These are phyloP conservation scores for Lepidostoma basale DNA, from an alignment of 1,140 invertebrate species.

Conservation along the genomic window DNA sequence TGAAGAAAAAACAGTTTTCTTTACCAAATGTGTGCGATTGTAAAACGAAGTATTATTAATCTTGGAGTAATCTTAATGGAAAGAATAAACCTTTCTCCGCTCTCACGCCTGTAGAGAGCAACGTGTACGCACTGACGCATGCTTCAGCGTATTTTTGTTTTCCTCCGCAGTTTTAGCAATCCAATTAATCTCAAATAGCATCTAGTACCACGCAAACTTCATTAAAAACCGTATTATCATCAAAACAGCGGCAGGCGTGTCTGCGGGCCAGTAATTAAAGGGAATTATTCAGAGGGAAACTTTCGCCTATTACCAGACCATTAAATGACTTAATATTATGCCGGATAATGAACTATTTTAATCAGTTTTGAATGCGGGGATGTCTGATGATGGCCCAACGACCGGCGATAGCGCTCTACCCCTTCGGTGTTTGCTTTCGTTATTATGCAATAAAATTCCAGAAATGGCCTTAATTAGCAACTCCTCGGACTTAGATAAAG, in stretches of 20 bases:
- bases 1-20: too few relatives aligned
- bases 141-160: too few relatives aligned
- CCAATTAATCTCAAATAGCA: slow-evolving; percentile 17
- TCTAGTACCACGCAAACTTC: slow-evolving; percentile 5
- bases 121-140: too few relatives aligned
- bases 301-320: slow-evolving; percentile 17
- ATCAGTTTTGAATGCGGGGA: slow-evolving; percentile 22
- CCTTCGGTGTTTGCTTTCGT: slow-evolving; percentile 43
- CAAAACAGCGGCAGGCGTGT: background rate
- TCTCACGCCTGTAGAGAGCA: too few relatives aligned
- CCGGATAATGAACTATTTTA: slow-evolving; percentile 27
- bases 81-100: too few relatives aligned
- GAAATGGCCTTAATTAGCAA: slow-evolving; percentile 44
- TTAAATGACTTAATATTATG: slow-evolving; percentile 23
- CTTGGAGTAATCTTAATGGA: too few relatives aligned
- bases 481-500: slow-evolving; percentile 25
- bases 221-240: slow-evolving; percentile 19
- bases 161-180: background rate
- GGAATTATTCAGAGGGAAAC: slow-evolving; percentile 17
- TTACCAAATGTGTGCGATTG: too few relatives aligned
- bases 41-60: too few relatives aligned
- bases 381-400: slow-evolving; percentile 13
- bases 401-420: slow-evolving; percentile 28
- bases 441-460: slow-evolving; percentile 46
- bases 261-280: slow-evolving; percentile 15